Evolutionary conservation across 2,797 vertebrate species (phyloP).

Genomic region (Pseudochromis fuscus): DNA sequence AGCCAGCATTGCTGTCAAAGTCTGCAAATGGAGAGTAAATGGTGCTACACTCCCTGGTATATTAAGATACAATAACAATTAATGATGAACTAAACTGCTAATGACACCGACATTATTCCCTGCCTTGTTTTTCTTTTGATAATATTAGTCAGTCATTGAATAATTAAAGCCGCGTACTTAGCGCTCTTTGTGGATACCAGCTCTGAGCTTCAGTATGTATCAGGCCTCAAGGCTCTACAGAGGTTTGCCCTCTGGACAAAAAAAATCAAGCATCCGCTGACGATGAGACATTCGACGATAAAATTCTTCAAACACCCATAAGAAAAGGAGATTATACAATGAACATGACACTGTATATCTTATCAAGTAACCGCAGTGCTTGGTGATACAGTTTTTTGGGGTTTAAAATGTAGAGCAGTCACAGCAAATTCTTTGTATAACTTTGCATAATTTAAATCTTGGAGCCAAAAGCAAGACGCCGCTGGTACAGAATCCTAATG

Average conservation of each 20-base stretch:
- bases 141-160: constrained; percentile 60
- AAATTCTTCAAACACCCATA: constrained; percentile 57
- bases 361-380: constrained; percentile 64
- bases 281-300: constrained; percentile 53
- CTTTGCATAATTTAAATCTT: constrained; percentile 85
- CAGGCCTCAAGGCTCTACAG: constrained; percentile 38
- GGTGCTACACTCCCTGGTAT: constrained; percentile 26
- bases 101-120: constrained; percentile 42
- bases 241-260: constrained; percentile 46
- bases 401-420: constrained; percentile 75
- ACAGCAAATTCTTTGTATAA: constrained; percentile 81
- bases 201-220: constrained; percentile 48
- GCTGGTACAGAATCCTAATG: constrained; percentile 82
- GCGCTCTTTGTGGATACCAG: constrained; percentile 53
- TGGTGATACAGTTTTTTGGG: constrained; percentile 50
- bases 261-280: constrained; percentile 57
- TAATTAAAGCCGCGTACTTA: constrained; percentile 45
- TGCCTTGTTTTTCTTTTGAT: constrained; percentile 57
- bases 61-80: constrained; percentile 52
- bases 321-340: constrained; percentile 53
- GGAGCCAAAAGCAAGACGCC: constrained; percentile 76
- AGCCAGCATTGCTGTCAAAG: not conserved
- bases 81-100: constrained; percentile 50
- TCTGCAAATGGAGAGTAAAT: constrained; percentile 23
- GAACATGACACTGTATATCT: constrained; percentile 56